These are phyloP conservation scores for Trachymyrmex cornetzi DNA, from an alignment of 1,140 invertebrate species.

Conservation along the genomic window DNA sequence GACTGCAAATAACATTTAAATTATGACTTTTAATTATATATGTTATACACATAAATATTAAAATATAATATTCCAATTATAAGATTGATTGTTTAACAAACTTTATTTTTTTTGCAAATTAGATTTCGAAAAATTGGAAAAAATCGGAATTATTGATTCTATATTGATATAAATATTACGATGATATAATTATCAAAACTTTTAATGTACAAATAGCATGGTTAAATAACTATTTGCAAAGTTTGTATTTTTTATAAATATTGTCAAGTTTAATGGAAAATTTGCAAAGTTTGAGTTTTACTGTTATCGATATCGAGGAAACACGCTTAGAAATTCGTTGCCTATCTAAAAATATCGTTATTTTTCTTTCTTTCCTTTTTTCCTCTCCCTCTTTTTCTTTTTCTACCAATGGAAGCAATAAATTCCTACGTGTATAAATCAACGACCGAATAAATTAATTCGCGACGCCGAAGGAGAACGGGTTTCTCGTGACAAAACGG, in stretches of 20 bases:
- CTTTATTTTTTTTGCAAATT: neutral
- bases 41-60: neutral
- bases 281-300: neutral
- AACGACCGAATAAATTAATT: conserved; percentile 62
- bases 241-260: neutral
- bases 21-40: neutral
- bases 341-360: neutral
- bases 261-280: neutral
- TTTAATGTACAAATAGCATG: neutral
- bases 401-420: conserved; percentile 6
- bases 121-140: neutral
- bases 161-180: neutral
- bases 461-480: conserved; percentile 47
- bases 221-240: neutral
- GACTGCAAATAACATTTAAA: neutral
- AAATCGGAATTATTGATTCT: neutral
- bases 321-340: neutral
- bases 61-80: neutral
- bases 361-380: neutral
- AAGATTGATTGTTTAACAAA: neutral
- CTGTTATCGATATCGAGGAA: neutral
- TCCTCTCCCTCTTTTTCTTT: neutral
- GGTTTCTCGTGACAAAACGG: conserved; percentile 49
- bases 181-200: neutral
- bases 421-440: conserved; percentile 53